Evolutionary conservation across 2,797 vertebrate species (phyloP).

Genomic region (Spatula clypeata): DNA sequence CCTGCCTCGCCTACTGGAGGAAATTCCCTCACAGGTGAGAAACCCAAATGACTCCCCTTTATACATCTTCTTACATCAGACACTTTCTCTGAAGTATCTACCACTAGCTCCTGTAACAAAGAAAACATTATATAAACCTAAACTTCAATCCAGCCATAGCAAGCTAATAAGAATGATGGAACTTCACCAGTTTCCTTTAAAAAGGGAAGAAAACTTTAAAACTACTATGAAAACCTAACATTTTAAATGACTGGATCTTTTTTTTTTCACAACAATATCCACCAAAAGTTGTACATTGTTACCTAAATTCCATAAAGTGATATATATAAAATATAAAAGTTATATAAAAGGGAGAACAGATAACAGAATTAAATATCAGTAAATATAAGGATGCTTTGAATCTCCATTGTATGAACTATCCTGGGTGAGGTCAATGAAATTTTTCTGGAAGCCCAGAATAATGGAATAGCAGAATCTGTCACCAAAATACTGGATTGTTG

Average conservation of each 20-base stretch:
- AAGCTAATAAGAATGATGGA: not conserved
- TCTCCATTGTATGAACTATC: fast-evolving
- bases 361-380: not conserved
- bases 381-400: not conserved
- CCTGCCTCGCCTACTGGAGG: not conserved
- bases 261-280: not conserved
- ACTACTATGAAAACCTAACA: not conserved
- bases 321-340: not conserved
- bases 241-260: not conserved
- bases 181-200: not conserved
- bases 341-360: not conserved
- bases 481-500: not conserved
- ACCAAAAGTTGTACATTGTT: not conserved
- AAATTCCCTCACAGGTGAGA: not conserved
- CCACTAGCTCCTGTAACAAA: not conserved
- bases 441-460: not conserved
- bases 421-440: not conserved
- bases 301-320: not conserved
- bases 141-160: not conserved
- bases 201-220: not conserved
- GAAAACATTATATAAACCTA: not conserved
- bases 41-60: not conserved
- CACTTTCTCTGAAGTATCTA: not conserved
- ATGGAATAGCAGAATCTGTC: not conserved
- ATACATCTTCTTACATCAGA: not conserved